A percentile compares a stretch with the other conserved stretches of the same genome.
Conservation (phyloP, 2,797 vertebrate species). For the Acipenser ruthenus region DNA sequence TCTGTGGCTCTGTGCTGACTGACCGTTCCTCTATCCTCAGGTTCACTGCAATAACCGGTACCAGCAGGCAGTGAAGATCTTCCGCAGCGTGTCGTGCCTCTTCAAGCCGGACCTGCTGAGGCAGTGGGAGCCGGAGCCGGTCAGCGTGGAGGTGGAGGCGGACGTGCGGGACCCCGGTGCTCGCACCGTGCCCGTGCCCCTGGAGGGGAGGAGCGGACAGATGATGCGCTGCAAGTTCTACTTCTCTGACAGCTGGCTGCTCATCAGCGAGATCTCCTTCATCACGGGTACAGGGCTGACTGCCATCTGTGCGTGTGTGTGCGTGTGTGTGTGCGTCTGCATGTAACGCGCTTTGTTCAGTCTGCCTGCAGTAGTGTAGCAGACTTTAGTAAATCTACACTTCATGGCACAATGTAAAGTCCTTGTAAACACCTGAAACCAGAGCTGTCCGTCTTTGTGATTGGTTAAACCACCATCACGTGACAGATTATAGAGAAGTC, state of each 20-base stretch:
- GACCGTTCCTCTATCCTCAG: conserved; percentile 38
- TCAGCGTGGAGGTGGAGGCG: conserved; percentile 59
- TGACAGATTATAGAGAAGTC: too few relatives aligned
- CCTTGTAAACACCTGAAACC: too few relatives aligned
- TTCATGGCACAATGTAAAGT: too few relatives aligned
- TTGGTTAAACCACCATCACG: too few relatives aligned
- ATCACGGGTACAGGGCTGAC: conserved; percentile 57
- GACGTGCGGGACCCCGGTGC: conserved; percentile 79
- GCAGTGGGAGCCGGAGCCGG: conserved; percentile 63
- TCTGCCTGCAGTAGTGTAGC: too few relatives aligned
- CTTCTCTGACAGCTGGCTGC: conserved; percentile 78
- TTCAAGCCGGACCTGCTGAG: conserved; percentile 68
- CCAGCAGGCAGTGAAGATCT: conserved; percentile 74
- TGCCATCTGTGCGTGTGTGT: too few relatives aligned
- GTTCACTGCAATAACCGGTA: conserved; percentile 88
- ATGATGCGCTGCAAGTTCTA: conserved; percentile 78
- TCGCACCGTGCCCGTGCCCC: conserved; percentile 64
- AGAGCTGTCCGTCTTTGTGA: too few relatives aligned
- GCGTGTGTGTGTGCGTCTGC: conserved; percentile 1
- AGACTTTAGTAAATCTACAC: too few relatives aligned
- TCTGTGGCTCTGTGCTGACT: background rate
- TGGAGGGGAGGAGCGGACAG: conserved; percentile 56
- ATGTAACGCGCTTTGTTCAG: background rate
- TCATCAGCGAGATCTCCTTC: conserved; percentile 88
- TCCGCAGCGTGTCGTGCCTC: conserved; percentile 69